A percentile compares a stretch with the other conserved stretches of the same genome.
These are phyloP conservation scores for Podabrus alpinus DNA, from an alignment of 2,888 invertebrate species.

Conservation along the genomic window DNA sequence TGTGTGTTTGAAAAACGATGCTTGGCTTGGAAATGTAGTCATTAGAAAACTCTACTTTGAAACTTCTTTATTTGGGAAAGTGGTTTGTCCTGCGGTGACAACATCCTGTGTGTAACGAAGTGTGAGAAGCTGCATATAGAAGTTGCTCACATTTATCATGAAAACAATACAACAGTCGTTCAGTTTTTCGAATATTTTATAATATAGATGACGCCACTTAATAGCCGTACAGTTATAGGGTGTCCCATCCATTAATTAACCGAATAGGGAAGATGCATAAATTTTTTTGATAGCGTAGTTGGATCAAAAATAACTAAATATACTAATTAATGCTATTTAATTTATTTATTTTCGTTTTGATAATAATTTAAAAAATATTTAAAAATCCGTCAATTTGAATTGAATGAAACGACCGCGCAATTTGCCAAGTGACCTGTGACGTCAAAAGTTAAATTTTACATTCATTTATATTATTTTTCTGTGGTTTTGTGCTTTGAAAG, in stretches of 20 bases:
- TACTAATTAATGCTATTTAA: too few species aligned
- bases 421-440: too few species aligned
- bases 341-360: too few species aligned
- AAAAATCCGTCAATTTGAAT: too few species aligned
- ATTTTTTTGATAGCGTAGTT: too few species aligned
- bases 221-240: not conserved
- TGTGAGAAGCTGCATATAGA: constrained; percentile 1
- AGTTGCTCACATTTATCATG: not conserved
- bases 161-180: not conserved
- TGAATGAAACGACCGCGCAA: too few species aligned
- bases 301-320: too few species aligned
- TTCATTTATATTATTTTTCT: too few species aligned
- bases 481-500: too few species aligned
- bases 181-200: not conserved
- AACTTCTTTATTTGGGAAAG: constrained; percentile 11
- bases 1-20: constrained; percentile 11
- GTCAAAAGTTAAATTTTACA: too few species aligned
- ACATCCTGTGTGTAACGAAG: constrained; percentile 5
- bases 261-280: too few species aligned
- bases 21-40: not conserved
- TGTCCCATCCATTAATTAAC: not conserved
- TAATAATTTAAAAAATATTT: too few species aligned
- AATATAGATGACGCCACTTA: not conserved
- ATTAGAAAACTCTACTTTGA: not conserved
- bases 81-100: constrained; percentile 8